Evolutionary conservation across 2,888 invertebrate genomes (phyloP).

Genomic region (Xestobium rufovillosum): DNA sequence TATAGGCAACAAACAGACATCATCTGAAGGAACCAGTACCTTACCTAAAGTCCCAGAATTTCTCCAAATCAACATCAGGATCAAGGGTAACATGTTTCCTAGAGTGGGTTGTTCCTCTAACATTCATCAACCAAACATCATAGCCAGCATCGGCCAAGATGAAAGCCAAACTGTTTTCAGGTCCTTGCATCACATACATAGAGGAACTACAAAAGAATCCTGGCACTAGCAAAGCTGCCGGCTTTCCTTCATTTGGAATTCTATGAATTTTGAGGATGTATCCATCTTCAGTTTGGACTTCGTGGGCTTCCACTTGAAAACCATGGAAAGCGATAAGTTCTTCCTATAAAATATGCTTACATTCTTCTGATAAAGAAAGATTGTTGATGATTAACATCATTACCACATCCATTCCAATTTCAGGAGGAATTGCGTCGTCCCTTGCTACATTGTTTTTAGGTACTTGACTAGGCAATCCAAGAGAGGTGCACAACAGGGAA

Average conservation of each 20-base stretch:
- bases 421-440: too few relatives aligned
- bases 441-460: too few relatives aligned
- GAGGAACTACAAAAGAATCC: slow-evolving; percentile 66
- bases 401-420: too few relatives aligned
- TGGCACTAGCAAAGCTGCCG: slow-evolving; percentile 56
- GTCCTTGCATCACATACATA: slow-evolving; percentile 67
- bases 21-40: too few relatives aligned
- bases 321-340: slow-evolving; percentile 52
- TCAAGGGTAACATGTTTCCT: slow-evolving; percentile 47
- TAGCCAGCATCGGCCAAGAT: slow-evolving; percentile 59
- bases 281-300: slow-evolving; percentile 61
- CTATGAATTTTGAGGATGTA: slow-evolving; percentile 69
- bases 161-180: slow-evolving; percentile 52
- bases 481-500: too few relatives aligned
- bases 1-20: neutral
- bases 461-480: too few relatives aligned
- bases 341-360: slow-evolving; percentile 35
- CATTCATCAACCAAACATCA: slow-evolving; percentile 77
- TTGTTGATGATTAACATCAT: too few relatives aligned
- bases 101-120: slow-evolving; percentile 64
- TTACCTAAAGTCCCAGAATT: slow-evolving; percentile 55
- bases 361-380: too few relatives aligned
- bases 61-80: slow-evolving; percentile 36
- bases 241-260: slow-evolving; percentile 50
- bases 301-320: slow-evolving; percentile 57